These are phyloP conservation scores for Pheosia tremula DNA, from an alignment of 2,888 invertebrate species.

Conservation along the genomic window DNA sequence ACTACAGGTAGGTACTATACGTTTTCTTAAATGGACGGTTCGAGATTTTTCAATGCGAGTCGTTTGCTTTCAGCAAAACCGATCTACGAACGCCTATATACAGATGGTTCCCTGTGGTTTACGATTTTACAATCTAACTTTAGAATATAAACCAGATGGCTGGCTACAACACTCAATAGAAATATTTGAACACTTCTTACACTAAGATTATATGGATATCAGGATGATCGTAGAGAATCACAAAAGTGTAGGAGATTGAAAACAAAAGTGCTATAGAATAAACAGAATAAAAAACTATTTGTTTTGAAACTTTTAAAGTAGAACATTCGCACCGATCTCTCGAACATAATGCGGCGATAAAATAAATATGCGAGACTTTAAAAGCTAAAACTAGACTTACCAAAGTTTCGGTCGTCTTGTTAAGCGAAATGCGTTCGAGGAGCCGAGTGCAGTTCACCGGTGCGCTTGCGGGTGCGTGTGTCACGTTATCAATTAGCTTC, in stretches of 20 bases:
- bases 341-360: conserved; percentile 22
- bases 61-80: conserved; percentile 47
- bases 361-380: conserved; percentile 22
- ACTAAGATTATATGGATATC: conserved; percentile 36
- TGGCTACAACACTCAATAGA: conserved; percentile 73
- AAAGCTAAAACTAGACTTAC: conserved; percentile 42
- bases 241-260: conserved; percentile 19
- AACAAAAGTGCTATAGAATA: conserved; percentile 18
- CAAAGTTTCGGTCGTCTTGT: conserved; percentile 47
- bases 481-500: conserved; percentile 71
- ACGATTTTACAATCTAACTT: conserved; percentile 84
- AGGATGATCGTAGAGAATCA: conserved; percentile 21
- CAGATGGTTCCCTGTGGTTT: conserved; percentile 75
- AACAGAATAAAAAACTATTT: conserved; percentile 12
- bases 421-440: conserved; percentile 50
- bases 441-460: conserved; percentile 45
- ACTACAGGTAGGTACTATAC: neutral
- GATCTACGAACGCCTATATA: conserved; percentile 64
- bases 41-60: conserved; percentile 25
- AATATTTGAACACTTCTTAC: conserved; percentile 67
- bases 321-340: conserved; percentile 41
- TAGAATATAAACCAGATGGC: conserved; percentile 84
- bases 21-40: neutral
- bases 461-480: conserved; percentile 58
- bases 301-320: conserved; percentile 17